Conservation (phyloP, 37 sponge, comb jelly and placozoan genomes). For the Crambe crambe region DNA sequence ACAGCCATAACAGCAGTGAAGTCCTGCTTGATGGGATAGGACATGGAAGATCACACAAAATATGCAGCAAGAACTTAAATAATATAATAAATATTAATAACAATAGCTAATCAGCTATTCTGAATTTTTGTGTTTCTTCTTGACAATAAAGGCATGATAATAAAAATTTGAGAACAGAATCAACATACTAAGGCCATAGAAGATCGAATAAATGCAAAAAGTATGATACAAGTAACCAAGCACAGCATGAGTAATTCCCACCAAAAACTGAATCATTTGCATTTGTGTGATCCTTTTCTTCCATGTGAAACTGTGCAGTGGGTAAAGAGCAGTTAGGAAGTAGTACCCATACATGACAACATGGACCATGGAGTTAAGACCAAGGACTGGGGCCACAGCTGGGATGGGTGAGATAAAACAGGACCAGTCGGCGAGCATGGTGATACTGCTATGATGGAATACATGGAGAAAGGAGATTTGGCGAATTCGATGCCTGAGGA, state of each 20-base stretch:
- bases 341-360: conserved; percentile 94
- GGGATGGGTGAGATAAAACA: conserved; percentile 53
- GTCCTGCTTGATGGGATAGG: no score
- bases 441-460: conserved; percentile 78
- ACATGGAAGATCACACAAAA: no score
- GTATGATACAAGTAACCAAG: conserved; percentile 42
- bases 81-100: no score
- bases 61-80: no score
- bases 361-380: conserved; percentile 83
- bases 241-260: conserved; percentile 34
- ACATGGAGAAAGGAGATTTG: conserved; percentile 93
- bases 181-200: conserved; percentile 63
- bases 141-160: conserved; percentile 65
- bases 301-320: conserved; percentile 53
- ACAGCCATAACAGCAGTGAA: no score
- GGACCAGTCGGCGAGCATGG: conserved; percentile 64
- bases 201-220: conserved; percentile 67
- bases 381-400: conserved; percentile 33
- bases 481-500: conserved; percentile 71
- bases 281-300: conserved; percentile 77
- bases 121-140: no score
- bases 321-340: conserved; percentile 68
- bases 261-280: conserved; percentile 85
- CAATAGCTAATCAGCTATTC: no score
- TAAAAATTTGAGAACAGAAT: conserved; percentile 77